A percentile compares a stretch with the other conserved stretches of the same genome.
phyloP scores from a whole-genome alignment of 2,113 vertebrate genomes.

The Thalassarche chlororhynchos region DNA sequence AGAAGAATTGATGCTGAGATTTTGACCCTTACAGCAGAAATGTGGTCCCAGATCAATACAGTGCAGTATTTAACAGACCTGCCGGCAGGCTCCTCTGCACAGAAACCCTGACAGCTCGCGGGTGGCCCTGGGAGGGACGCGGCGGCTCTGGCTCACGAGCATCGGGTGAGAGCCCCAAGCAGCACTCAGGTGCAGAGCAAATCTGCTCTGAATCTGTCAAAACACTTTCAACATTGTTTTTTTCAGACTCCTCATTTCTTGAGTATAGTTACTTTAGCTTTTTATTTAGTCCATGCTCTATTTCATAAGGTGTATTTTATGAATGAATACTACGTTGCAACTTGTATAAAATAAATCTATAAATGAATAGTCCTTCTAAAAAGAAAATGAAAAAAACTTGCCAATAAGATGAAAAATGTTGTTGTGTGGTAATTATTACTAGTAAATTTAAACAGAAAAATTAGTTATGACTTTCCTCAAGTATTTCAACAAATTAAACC shows the following conservation, averaged over 20 bases:
- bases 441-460: neutral
- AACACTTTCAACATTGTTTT: neutral
- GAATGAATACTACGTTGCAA: neutral
- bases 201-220: neutral
- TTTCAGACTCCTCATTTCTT: neutral
- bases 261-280: neutral
- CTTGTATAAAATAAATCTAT: neutral
- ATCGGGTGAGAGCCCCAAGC: fast-evolving
- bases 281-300: neutral
- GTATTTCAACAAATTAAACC: neutral
- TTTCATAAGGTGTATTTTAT: neutral
- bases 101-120: fast-evolving
- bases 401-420: neutral
- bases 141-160: neutral
- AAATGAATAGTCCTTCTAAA: neutral
- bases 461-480: neutral
- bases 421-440: neutral
- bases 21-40: neutral
- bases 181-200: neutral
- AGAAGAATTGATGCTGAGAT: neutral
- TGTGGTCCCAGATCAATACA: neutral
- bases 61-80: neutral
- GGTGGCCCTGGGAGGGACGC: neutral
- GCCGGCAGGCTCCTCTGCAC: neutral
- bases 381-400: neutral